A percentile compares a stretch with the other conserved stretches of the same genome.
Evolutionary conservation across 1,140 invertebrate genomes (phyloP).

Genomic region (Sarcophaga bullata): DNA sequence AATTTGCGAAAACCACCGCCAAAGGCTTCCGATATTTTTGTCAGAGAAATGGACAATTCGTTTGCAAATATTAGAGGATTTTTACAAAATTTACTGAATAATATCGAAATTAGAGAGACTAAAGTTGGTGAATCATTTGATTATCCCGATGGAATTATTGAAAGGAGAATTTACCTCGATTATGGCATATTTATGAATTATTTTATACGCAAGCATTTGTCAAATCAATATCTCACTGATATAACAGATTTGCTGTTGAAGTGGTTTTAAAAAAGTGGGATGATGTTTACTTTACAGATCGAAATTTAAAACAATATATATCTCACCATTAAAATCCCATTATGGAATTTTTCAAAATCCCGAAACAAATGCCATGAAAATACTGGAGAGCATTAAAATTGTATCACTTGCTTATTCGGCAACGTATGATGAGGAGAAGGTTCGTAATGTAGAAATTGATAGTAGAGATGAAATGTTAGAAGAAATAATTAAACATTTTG

Average conservation of each 20-base stretch:
- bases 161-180: not conserved
- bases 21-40: no score
- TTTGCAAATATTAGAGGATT: not conserved
- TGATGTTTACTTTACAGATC: not conserved
- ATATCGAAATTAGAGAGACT: not conserved
- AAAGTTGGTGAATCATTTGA: not conserved
- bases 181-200: not conserved
- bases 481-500: not conserved
- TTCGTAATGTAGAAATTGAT: not conserved
- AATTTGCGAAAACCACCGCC: no score
- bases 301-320: not conserved
- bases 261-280: not conserved
- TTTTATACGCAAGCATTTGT: not conserved
- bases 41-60: no score
- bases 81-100: not conserved
- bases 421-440: not conserved
- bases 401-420: not conserved
- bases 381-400: not conserved
- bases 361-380: not conserved
- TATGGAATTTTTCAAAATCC: conserved; percentile 3
- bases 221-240: not conserved
- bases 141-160: not conserved
- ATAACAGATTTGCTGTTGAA: not conserved
- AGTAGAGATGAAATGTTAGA: not conserved
- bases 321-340: no score